phyloP scores from a whole-genome alignment of 2,888 invertebrate genomes.

The Eristalis arbustorum region DNA sequence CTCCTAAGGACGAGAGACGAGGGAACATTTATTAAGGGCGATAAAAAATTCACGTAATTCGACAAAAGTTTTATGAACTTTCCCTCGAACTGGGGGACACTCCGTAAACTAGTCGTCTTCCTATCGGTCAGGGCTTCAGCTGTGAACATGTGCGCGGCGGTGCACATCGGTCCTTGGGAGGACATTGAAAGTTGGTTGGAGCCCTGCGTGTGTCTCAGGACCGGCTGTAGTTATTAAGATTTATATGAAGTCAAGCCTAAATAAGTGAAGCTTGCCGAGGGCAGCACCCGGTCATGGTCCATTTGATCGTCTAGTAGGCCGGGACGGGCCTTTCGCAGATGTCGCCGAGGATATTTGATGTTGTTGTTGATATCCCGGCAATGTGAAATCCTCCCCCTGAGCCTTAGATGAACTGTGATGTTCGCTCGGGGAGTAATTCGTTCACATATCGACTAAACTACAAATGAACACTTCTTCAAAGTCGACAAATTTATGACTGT shows the following conservation, averaged over 20 bases:
- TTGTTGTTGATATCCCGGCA: neutral
- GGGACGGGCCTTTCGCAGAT: neutral
- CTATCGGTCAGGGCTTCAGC: neutral
- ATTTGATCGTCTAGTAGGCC: too few relatives aligned
- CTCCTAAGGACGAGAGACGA: neutral
- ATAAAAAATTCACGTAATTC: slow-evolving; percentile 57
- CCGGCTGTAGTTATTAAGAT: neutral
- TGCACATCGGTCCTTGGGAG: neutral
- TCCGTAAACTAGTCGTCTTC: neutral
- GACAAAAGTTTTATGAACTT: slow-evolving; percentile 62
- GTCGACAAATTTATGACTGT: too few relatives aligned
- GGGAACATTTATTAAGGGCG: slow-evolving; percentile 39
- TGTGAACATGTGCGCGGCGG: neutral
- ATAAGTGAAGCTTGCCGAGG: slow-evolving; percentile 13
- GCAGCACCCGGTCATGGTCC: neutral
- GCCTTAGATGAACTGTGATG: neutral
- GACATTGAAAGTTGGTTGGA: neutral
- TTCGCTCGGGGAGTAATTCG: too few relatives aligned
- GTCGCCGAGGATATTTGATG: neutral
- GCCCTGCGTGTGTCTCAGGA: neutral
- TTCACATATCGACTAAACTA: too few relatives aligned
- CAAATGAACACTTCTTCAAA: too few relatives aligned
- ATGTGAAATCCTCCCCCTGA: neutral
- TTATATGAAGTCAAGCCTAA: neutral
- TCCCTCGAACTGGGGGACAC: slow-evolving; percentile 24